Evolutionary conservation across 1,140 invertebrate species (phyloP), one percentile per base, ranked within the genome.

Genomic region (Platyscapa corneri): DNA sequence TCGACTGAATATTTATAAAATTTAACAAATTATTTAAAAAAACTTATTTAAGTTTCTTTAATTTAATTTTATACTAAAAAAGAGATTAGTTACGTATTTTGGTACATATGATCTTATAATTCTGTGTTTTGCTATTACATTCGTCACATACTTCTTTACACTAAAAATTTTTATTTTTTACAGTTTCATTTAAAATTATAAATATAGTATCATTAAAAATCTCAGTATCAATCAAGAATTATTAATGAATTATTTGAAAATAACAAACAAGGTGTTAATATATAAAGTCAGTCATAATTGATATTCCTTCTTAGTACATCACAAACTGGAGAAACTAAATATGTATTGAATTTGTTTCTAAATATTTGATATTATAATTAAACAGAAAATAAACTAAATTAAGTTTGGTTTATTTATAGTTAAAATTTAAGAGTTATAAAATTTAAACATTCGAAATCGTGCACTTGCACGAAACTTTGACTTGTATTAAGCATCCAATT

Each of bases 1-100:
- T 53, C 34, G 42, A 72, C 39, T 82, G 78, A 49, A 42, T 79
- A 80, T 80, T 67, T 32, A 79, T 79, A 39, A 77, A 77, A 53
- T n/a, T 77, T 56, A 77, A 10, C 1, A 23, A 74, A 74, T 42
- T n/a, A 42, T 23, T 42, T 42, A n/a, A 42, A 42, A 42, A 37
- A 32, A 23, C 5, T 27, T 6, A 23, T 60, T 60, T 60, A 27
- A 27, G 14, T 60, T 27, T 27, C 23, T 60, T 27, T 60, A 60
- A 60, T 60, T 60, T 1, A 27, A 27, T 60, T 60, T 27, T 60
- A 27, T 60, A 27, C 49, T 53, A 6, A 10, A 16, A 18, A 53
- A 53, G 49, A 60, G 23, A 27, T 23, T 60, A 27, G 23, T 53
- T 53, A 18, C 49, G 27, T 60, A 6, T 60, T 27, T n/a, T 53